phyloP scores from a whole-genome alignment of 2,888 invertebrate genomes.

The Chymomyza procnemis region DNA sequence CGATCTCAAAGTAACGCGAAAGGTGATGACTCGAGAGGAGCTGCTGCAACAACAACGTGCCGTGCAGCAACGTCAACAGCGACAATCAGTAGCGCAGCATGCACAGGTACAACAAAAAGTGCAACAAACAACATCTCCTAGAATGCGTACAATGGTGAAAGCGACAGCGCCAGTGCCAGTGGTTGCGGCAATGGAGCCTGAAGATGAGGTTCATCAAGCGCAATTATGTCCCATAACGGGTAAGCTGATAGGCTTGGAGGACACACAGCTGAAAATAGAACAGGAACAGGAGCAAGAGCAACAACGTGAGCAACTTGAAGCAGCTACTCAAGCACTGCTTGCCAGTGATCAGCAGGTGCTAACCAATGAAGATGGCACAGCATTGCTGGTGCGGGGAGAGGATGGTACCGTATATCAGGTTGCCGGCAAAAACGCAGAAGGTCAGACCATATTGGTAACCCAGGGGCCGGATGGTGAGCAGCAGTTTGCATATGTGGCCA shows the following conservation, averaged over 20 bases:
- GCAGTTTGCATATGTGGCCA: constrained; percentile 84
- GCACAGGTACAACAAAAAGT: constrained; percentile 75
- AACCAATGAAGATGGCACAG: constrained; percentile 82
- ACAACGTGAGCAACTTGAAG: constrained; percentile 67
- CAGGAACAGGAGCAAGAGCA: constrained; percentile 69
- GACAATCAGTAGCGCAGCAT: constrained; percentile 52
- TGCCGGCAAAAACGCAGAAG: constrained; percentile 88
- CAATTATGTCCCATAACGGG: constrained; percentile 86
- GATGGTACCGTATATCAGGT: constrained; percentile 85
- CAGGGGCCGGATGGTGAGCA: constrained; percentile 88
- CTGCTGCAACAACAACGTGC: constrained; percentile 60
- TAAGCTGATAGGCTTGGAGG: constrained; percentile 80
- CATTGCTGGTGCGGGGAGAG: constrained; percentile 89
- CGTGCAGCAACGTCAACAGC: constrained; percentile 62
- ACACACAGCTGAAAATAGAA: constrained; percentile 74
- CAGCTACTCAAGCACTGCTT: constrained; percentile 68
- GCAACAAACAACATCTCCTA: constrained; percentile 81
- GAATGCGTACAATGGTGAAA: constrained; percentile 20
- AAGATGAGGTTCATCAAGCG: constrained; percentile 69
- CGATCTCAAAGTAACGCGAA: constrained; percentile 79
- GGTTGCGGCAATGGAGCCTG: constrained; percentile 33
- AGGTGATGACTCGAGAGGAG: constrained; percentile 76
- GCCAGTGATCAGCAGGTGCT: constrained; percentile 76
- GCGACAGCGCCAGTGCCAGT: not conserved
- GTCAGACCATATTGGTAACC: constrained; percentile 86